These are phyloP conservation scores for Triplophysa tibetana DNA, from an alignment of 2,113 vertebrate genomes.

Conservation along the genomic window DNA sequence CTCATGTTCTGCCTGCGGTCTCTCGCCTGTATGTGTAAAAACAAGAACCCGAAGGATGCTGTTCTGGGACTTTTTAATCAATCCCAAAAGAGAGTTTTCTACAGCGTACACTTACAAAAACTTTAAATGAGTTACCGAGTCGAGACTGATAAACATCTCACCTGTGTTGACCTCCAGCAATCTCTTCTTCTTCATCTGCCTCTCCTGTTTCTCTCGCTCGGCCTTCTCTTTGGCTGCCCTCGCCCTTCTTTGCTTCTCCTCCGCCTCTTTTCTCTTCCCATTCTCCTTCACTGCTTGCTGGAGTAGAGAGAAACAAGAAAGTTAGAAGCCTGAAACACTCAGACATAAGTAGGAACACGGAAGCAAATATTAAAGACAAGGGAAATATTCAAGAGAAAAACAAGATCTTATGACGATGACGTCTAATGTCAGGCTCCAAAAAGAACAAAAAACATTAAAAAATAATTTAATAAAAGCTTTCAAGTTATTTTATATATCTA, in stretches of 20 bases:
- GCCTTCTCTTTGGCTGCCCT: slow-evolving; percentile 89
- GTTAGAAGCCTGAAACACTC: not conserved
- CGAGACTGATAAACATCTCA: slow-evolving; percentile 64
- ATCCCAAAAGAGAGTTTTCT: not conserved
- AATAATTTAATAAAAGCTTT: no score
- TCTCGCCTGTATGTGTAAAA: not conserved
- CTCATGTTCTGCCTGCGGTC: not conserved
- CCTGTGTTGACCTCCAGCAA: slow-evolving; percentile 91
- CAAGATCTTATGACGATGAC: no score
- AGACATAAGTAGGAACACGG: not conserved
- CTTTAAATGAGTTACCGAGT: slow-evolving; percentile 39
- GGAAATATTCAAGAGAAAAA: no score
- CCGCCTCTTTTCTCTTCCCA: slow-evolving; percentile 80
- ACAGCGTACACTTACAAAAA: slow-evolving; percentile 1
- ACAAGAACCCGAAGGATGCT: not conserved
- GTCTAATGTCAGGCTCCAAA: no score
- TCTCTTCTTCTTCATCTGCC: slow-evolving; percentile 90
- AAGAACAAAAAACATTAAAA: no score
- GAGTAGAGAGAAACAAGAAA: slow-evolving; percentile 39
- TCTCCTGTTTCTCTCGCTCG: slow-evolving; percentile 88
- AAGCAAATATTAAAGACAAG: not conserved
- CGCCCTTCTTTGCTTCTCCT: slow-evolving; percentile 89
- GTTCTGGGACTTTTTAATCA: slow-evolving; percentile 13
- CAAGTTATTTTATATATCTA: no score
- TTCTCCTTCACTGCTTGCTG: slow-evolving; percentile 96